Conservation (phyloP, 2,113 vertebrate genomes). For the Tringa solitaria region DNA sequence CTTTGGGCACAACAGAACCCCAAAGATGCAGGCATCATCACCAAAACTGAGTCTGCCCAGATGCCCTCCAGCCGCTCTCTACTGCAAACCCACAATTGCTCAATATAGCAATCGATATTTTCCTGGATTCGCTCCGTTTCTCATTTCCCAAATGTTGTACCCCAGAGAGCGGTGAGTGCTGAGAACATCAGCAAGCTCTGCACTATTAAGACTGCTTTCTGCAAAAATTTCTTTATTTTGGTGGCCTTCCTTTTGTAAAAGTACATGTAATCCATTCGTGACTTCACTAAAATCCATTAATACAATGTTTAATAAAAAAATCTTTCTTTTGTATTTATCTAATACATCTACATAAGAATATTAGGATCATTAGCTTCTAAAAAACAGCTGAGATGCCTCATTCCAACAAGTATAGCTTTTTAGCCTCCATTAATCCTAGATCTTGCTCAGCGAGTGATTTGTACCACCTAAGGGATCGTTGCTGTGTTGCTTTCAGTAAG, state of each 20-base stretch:
- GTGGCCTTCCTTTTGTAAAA: not conserved
- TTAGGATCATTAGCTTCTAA: not conserved
- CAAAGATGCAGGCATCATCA: not conserved
- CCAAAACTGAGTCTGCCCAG: not conserved
- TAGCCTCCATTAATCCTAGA: slow-evolving; percentile 15
- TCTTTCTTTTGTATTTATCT: not conserved
- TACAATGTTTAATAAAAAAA: not conserved
- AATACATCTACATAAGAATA: not conserved
- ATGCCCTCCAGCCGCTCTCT: not conserved
- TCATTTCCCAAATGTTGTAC: not conserved
- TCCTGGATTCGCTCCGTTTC: not conserved
- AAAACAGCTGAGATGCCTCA: not conserved
- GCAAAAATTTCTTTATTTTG: not conserved
- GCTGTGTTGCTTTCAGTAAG: not conserved
- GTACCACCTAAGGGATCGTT: not conserved
- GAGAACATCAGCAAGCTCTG: not conserved
- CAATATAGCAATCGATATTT: not conserved
- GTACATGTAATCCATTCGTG: not conserved
- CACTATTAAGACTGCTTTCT: not conserved
- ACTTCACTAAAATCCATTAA: not conserved
- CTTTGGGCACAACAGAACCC: not conserved
- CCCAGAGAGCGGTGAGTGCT: not conserved
- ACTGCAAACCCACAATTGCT: not conserved
- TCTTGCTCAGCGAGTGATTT: not conserved
- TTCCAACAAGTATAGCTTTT: not conserved